Evolutionary conservation across 1,140 invertebrate genomes (phyloP), one percentile per base, ranked within the genome.

Genomic region (Acromyrmex charruanus): DNA sequence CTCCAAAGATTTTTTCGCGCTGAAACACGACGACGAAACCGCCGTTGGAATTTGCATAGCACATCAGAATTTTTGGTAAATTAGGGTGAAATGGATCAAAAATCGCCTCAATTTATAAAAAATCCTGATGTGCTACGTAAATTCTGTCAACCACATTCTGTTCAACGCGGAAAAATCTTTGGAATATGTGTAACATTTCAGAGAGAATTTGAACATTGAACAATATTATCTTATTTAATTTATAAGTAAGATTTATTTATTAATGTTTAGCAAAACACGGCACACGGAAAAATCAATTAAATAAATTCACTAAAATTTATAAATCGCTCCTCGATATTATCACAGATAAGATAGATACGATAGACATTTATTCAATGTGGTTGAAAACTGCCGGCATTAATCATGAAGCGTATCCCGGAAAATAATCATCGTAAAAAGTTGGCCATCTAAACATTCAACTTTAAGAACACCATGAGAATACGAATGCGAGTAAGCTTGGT

Each of bases 361-460:
- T 44, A 44, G 39, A 44, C 39, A n/a, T 69, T 69, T 69, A 49
- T 31, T 39, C 14, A 44, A 31, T 14, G 18, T 5, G 7, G 3
- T 35, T 53, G 21, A 0, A 79, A 68, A 28, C 31, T 39, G 61
- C 6, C 49, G 16, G 18, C 35, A 44, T 66, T 31, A 35, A 63
- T n/a, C 44, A 12, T 14, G 6, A 35, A 68, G 28, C 4, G 21
- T 18, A 39, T 39, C 77, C 16, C n/a, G 14, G 21, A 58, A 59
- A 69, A 39, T 68, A 55, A 39, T 28, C 10, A n/a, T 12, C 9
- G 14, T 10, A 39, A 58, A 25, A 49, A 81, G 53, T 49, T 44
- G 69, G 25, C 31, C 35, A 55, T 71, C 21, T 58, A 71, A 81
- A 55, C 49, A 49, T 72, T 18, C 51, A 82, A 74, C 68, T 82